A percentile compares a stretch with the other conserved stretches of the same genome.
Evolutionary conservation across 1,140 invertebrate species (phyloP).

Genomic region (Cydia strobilella): DNA sequence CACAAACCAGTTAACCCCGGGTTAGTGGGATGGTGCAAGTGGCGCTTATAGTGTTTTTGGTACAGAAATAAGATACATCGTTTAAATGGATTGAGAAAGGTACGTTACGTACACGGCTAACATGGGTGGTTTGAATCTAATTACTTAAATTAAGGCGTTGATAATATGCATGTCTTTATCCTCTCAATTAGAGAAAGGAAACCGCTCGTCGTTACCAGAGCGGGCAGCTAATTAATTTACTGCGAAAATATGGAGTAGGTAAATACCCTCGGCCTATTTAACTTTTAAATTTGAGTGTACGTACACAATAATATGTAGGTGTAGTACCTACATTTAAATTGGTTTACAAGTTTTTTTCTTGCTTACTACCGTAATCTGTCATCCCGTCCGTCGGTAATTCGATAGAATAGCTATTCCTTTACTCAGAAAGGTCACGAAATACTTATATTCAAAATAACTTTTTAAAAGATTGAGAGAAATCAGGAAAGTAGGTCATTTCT

Average conservation of each 20-base stretch:
- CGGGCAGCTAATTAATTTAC: constrained; percentile 28
- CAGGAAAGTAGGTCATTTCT: constrained; percentile 27
- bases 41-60: background rate
- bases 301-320: background rate
- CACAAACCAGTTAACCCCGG: too few relatives aligned
- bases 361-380: background rate
- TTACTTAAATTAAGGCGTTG: constrained; percentile 22
- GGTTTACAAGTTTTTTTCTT: background rate
- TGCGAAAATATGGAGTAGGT: background rate
- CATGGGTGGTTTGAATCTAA: constrained; percentile 8
- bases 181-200: constrained; percentile 25
- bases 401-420: background rate
- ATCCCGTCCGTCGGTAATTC: background rate
- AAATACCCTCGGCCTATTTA: background rate
- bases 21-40: too few relatives aligned
- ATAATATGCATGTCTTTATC: constrained; percentile 26
- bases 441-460: constrained; percentile 11
- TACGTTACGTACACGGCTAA: background rate
- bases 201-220: constrained; percentile 11
- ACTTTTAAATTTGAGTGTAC: background rate
- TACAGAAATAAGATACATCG: background rate
- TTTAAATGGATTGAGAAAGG: background rate
- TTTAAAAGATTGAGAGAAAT: constrained; percentile 21
- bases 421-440: background rate
- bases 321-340: background rate